Conservation (phyloP, 2,888 invertebrate species). For the Morinoia aosen region DNA sequence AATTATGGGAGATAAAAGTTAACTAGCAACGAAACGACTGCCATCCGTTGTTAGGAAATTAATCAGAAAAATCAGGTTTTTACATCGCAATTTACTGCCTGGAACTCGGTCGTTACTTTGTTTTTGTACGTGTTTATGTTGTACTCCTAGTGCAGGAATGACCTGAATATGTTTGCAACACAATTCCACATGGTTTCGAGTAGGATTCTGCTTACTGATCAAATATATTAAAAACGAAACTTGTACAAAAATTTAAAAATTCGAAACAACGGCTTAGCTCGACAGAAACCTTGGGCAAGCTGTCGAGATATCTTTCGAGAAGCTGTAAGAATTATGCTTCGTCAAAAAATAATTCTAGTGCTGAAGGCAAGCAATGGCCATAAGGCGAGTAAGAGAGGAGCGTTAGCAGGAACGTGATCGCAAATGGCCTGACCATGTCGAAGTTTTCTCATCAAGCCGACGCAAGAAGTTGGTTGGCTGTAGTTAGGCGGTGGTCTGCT, state of each 20-base stretch:
- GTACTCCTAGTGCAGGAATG: not conserved
- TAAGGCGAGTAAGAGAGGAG: conserved; percentile 3
- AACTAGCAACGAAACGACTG: not conserved
- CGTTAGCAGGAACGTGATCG: conserved; percentile 4
- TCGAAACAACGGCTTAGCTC: not conserved
- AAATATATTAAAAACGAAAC: not conserved
- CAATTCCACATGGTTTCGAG: not conserved
- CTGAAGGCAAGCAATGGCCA: not conserved
- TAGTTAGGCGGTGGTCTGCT: not conserved
- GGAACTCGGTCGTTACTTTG: not conserved
- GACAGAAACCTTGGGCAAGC: not conserved
- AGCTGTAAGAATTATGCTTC: not conserved
- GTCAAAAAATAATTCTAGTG: not conserved
- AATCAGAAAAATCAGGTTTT: not conserved
- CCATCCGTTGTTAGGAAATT: not conserved
- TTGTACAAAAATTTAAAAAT: not conserved
- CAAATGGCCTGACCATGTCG: not conserved
- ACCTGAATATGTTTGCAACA: not conserved
- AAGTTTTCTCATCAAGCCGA: conserved; percentile 17
- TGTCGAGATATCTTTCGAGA: not conserved
- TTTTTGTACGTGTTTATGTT: not conserved
- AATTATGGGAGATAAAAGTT: too few species aligned
- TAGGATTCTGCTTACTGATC: not conserved
- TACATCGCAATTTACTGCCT: not conserved
- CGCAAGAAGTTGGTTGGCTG: conserved; percentile 17